Base-by-base conservation (phyloP, 2,888 invertebrate species). In the Eurytoma californica region DNA sequence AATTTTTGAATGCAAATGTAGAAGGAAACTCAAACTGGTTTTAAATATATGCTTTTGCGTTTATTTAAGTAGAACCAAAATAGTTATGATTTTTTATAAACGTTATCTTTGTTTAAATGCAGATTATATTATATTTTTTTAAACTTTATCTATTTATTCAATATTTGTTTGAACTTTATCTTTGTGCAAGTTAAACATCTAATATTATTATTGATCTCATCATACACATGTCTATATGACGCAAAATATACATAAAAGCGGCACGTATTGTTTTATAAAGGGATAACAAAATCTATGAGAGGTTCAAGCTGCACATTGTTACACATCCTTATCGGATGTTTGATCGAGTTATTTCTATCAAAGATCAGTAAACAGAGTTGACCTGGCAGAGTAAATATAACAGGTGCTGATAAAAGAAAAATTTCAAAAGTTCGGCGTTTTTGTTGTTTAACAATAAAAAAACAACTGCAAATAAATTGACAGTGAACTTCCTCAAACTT, bases 261-360 rank as follows among this genome's bases (percentile, higher is more conserved):
- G 18, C 39, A 7, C n/a, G 12, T 58, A 67, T 72, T 72, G 28
- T 63, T 77, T 60, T 60, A 60, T n/a, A 51, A 51, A 65, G n/a
- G 55, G 53, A 66, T 60, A 77, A 18, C 53, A 18, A 53, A 72
- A 72, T 70, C 70, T 65, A 65, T 63, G 53, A 69, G 69, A 65
- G 57, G 16, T 67, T 72, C 66, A 77, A 76, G 72, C 72, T 77
- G 66, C 30, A 66, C 24, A 24, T 2, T 2, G 24, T 24, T 28
- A 66, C 63, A 72, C 63, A 72, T 7, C 60, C 66, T 72, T 77
- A 72, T 77, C 72, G 24, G 47, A 57, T 47, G 28, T 68, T 68
- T 39, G n/a, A 60, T 61, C 13, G 7, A 49, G 53, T 47, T 63
- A 63, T 69, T 53, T 63, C 3, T 16, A 57, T 28, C 9, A 1